These are phyloP conservation scores for Gila robusta DNA, from an alignment of 2,797 vertebrate species.

Conservation along the genomic window DNA sequence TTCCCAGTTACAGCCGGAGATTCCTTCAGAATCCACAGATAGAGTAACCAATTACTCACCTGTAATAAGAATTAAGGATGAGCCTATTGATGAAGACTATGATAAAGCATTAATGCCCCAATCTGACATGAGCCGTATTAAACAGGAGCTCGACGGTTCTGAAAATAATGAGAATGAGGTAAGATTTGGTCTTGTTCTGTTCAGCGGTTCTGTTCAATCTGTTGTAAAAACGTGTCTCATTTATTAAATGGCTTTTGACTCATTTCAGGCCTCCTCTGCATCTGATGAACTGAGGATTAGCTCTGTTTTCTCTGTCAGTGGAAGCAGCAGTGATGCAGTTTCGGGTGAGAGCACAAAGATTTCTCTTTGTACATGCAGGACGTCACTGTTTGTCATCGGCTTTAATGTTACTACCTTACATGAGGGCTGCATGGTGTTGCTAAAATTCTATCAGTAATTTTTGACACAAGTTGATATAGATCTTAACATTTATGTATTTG, in stretches of 20 bases:
- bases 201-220: neutral
- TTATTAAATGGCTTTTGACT: conserved; percentile 14
- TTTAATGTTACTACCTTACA: neutral
- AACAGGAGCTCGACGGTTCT: conserved; percentile 90
- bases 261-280: conserved; percentile 67
- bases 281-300: conserved; percentile 96
- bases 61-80: conserved; percentile 92
- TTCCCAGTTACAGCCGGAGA: neutral
- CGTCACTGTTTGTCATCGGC: neutral
- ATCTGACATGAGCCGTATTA: conserved; percentile 82
- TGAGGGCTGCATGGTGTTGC: neutral
- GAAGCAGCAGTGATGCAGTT: conserved; percentile 67
- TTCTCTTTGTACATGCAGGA: neutral
- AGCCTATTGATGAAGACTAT: conserved; percentile 97
- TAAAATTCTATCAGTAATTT: neutral
- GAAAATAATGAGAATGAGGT: conserved; percentile 85
- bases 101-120: conserved; percentile 92
- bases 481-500: neutral
- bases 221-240: neutral
- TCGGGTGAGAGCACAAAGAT: conserved; percentile 64
- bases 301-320: conserved; percentile 81
- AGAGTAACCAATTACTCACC: conserved; percentile 39
- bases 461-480: neutral
- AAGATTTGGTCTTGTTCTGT: neutral
- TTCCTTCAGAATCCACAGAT: neutral